Evolutionary conservation across 2,888 invertebrate genomes (phyloP), one percentile per base, ranked within the genome.

Genomic region (Drosophila phalerata): DNA sequence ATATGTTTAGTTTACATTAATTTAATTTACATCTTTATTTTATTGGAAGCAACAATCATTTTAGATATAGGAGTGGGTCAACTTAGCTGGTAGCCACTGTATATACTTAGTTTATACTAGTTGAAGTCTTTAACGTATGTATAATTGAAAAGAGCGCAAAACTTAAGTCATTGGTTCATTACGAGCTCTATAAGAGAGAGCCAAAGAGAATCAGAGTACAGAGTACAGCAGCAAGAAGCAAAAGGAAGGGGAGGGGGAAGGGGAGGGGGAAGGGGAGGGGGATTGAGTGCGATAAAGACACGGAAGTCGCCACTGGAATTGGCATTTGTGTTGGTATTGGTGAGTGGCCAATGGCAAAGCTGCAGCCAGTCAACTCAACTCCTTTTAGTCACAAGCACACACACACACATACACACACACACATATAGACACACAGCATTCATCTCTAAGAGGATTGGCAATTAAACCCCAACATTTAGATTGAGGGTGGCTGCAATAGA

Each of bases 391-490:
- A 30, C 11, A 2, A 45, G n/a, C 45, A 45, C 25, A n/a, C 9
- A 25, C 25, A 45, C n/a, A 45, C 28, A 47, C 45, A n/a, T 1
- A 37, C 10, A 25, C 38, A 30, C 34, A 28, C 47, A 47, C 17
- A 30, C 6, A 43, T 13, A 45, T 3, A 22, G n/a, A 17, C 30
- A 49, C 34, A 52, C 47, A 71, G 55, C 58, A 65, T 51, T 60
- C 60, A 37, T 37, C 30, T 32, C 28, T 25, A 13, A 10, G 1
- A 28, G 30, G 25, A 28, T 49, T 65, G 53, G 51, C 79, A 79
- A 77, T 77, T 77, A 79, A 79, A 69, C 79, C 60, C 76, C 69
- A 77, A 74, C 62, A 62, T 49, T 56, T 13, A 15, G 58, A 42
- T 25, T 25, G 43, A 61, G 77, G 77, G 77, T 77, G 63, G 77